These are phyloP conservation scores for Hestina assimilis DNA, from an alignment of 1,140 invertebrate genomes.

Conservation along the genomic window DNA sequence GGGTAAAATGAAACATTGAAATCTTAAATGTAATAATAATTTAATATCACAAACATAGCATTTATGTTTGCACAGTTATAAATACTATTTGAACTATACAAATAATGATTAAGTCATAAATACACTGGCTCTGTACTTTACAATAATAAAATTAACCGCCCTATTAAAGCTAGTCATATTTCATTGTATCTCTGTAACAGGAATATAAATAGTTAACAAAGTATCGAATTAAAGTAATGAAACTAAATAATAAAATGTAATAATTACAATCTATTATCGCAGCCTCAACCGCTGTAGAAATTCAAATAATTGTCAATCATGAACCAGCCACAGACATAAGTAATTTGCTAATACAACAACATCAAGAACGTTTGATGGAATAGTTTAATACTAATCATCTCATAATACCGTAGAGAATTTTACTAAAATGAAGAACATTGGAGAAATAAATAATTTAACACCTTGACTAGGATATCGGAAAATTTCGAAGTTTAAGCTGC, in stretches of 20 bases:
- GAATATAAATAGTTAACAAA: conserved; percentile 77
- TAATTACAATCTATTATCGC: conserved; percentile 48
- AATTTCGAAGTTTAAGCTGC: conserved; percentile 69
- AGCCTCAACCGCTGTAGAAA: conserved; percentile 29
- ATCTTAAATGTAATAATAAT: conserved; percentile 68
- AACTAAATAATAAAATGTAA: conserved; percentile 48
- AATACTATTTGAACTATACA: conserved; percentile 76
- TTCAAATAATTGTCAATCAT: conserved; percentile 33
- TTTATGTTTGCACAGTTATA: conserved; percentile 67
- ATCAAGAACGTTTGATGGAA: conserved; percentile 53
- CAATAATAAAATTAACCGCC: conserved; percentile 71
- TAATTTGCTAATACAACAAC: conserved; percentile 56
- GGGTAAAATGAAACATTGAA: conserved; percentile 28
- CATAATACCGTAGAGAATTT: conserved; percentile 61
- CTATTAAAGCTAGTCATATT: conserved; percentile 73
- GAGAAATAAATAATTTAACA: conserved; percentile 68
- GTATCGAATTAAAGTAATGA: conserved; percentile 63
- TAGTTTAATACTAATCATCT: conserved; percentile 58
- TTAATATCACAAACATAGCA: conserved; percentile 71
- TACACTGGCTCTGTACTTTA: conserved; percentile 75
- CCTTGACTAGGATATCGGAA: conserved; percentile 73
- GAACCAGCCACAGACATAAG: conserved; percentile 47
- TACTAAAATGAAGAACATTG: conserved; percentile 55
- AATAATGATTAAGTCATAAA: conserved; percentile 76
- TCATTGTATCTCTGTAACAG: conserved; percentile 69